These are phyloP conservation scores for Timema podura DNA, from an alignment of 2,888 invertebrate genomes.

Conservation along the genomic window DNA sequence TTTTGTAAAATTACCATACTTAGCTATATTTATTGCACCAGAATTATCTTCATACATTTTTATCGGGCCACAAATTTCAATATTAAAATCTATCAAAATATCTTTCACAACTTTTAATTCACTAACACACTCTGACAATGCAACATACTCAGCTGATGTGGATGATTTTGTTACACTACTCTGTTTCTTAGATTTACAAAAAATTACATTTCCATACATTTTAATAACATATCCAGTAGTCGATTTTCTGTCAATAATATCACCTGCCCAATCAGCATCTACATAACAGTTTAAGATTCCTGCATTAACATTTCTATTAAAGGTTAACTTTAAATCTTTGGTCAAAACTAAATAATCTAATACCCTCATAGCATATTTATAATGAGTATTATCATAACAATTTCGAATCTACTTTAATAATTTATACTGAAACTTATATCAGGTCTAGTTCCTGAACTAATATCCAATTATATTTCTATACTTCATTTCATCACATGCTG, in stretches of 20 bases:
- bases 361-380: not conserved
- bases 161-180: not conserved
- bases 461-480: not conserved
- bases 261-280: not conserved
- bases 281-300: not conserved
- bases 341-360: not conserved
- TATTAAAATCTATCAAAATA: not conserved
- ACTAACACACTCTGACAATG: not conserved
- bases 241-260: not conserved
- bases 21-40: no score
- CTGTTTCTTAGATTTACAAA: not conserved
- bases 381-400: not conserved
- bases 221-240: not conserved
- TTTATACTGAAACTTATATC: not conserved
- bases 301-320: not conserved
- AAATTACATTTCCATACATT: not conserved
- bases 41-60: not conserved
- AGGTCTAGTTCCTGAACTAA: not conserved
- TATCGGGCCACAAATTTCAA: not conserved
- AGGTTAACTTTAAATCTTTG: not conserved
- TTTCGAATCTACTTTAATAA: not conserved
- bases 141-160: constrained; percentile 5
- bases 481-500: not conserved
- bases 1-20: constrained; percentile 2
- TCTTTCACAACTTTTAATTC: not conserved